Percentiles rank a stretch among this genome's conserved stretches.
These are phyloP conservation scores for Polypedilum pembai DNA, from an alignment of 1,140 invertebrate genomes.

Conservation along the genomic window DNA sequence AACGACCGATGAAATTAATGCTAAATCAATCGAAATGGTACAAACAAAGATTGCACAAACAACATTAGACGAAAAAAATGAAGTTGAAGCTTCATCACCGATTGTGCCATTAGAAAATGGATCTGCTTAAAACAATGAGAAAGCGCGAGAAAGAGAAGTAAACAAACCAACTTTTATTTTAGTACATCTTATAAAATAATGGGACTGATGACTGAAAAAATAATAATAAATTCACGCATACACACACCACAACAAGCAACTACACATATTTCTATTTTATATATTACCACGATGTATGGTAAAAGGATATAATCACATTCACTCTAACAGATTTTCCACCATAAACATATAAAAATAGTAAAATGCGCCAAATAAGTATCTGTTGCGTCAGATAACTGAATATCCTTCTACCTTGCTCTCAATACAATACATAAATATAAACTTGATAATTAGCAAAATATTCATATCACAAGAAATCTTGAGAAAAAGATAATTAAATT, in stretches of 20 bases:
- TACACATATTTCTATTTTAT: slow-evolving; percentile 3
- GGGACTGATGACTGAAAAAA: not conserved
- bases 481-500: not conserved
- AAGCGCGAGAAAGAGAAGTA: not conserved
- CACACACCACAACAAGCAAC: not conserved
- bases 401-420: not conserved
- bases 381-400: not conserved
- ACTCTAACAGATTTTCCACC: not conserved
- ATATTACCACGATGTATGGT: not conserved
- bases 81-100: not conserved
- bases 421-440: not conserved
- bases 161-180: not conserved
- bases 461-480: not conserved
- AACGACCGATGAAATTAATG: not conserved
- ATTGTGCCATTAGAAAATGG: slow-evolving; percentile 25
- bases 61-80: not conserved
- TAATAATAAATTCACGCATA: not conserved
- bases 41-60: not conserved
- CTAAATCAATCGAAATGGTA: not conserved
- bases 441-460: not conserved
- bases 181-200: not conserved
- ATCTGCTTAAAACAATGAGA: slow-evolving; percentile 6
- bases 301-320: not conserved
- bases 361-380: slow-evolving; percentile 8
- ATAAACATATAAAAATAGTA: not conserved